Conservation (phyloP, 2,888 invertebrate genomes). For the Lepidonotus clava region DNA sequence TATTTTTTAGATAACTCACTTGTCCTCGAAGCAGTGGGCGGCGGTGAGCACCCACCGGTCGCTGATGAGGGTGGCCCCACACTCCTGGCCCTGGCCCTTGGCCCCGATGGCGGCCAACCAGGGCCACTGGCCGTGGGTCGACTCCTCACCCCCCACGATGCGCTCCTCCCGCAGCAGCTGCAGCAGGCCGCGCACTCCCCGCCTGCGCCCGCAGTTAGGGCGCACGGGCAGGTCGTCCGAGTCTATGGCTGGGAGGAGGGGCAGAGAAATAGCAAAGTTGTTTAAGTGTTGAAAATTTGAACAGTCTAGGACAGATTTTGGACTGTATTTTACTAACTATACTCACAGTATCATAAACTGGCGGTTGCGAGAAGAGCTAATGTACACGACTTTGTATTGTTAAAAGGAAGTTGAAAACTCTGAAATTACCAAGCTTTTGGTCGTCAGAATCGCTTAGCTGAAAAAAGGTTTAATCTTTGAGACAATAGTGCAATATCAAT, state of each 20-base stretch:
- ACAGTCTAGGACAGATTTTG: background rate
- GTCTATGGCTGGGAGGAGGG: background rate
- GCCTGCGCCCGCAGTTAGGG: background rate
- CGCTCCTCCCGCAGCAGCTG: background rate
- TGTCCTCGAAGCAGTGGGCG: slow-evolving; percentile 7
- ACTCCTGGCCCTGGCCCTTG: background rate
- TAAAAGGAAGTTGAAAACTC: background rate
- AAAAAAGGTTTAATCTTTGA: too few relatives aligned
- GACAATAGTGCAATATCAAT: background rate
- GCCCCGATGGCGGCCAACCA: slow-evolving; percentile 8
- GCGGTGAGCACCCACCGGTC: slow-evolving; percentile 14
- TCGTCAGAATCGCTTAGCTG: too few relatives aligned
- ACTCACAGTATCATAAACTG: background rate
- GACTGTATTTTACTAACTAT: background rate
- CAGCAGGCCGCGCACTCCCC: background rate
- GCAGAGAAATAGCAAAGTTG: too few relatives aligned
- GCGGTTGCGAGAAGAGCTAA: background rate
- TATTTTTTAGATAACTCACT: too few relatives aligned
- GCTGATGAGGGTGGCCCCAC: slow-evolving; percentile 29
- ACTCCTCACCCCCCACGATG: background rate
- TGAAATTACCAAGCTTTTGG: too few relatives aligned
- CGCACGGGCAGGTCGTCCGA: background rate
- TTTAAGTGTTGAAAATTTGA: too few relatives aligned
- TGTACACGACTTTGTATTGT: background rate
- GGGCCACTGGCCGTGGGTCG: background rate